Evolutionary conservation across 2,113 vertebrate species (phyloP), one percentile per base, ranked within the genome.

Genomic region (Indicator indicator): DNA sequence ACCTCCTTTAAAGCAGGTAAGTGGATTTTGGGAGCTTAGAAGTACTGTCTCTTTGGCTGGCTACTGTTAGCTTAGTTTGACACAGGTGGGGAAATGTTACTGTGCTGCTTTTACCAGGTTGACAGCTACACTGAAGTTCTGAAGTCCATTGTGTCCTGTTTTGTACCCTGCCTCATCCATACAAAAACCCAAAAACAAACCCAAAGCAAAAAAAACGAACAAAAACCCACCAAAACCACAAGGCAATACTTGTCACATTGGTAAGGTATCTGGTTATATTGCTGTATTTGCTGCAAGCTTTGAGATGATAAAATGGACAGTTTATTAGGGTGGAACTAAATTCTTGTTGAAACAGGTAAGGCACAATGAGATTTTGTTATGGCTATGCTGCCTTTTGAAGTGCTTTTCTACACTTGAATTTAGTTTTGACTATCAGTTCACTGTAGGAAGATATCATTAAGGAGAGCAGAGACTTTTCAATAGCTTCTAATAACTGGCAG

Each of bases 111-210:
- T 14, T 3, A 32, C 87, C 71, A 58, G 52, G 56, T n/a, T 7
- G 12, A 38, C n/a, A 59, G n/a, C 71, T 77, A 10, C 7, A 28
- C 50, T 63, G 71, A 73, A 38, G 2, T 74, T n/a, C 50, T 63
- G 75, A 73, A 42, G 2, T 74, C 73, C 2, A 0, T 32, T 27
- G 26, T 9, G 11, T 80, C 19, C 33, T 36, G 14, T 79, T 83
- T 67, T 2, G 1, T 4, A 2, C n/a, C n/a, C 42, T 0, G 1
- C 12, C 32, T 32, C 16, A 56, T 56, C 9, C 27, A 30, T 28
- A 28, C 14, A 56, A 56, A 56, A 56, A 30, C 27, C 13, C 23
- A 27, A 54, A 13, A 55, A 55, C 14, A 26, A 55, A 55, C 48
- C 54, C 54, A 26, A 26, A 50, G 21, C 21, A 50, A 48, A 21